These are phyloP conservation scores for Monodelphis domestica DNA, from an alignment of 2,797 vertebrate species.

Conservation along the genomic window DNA sequence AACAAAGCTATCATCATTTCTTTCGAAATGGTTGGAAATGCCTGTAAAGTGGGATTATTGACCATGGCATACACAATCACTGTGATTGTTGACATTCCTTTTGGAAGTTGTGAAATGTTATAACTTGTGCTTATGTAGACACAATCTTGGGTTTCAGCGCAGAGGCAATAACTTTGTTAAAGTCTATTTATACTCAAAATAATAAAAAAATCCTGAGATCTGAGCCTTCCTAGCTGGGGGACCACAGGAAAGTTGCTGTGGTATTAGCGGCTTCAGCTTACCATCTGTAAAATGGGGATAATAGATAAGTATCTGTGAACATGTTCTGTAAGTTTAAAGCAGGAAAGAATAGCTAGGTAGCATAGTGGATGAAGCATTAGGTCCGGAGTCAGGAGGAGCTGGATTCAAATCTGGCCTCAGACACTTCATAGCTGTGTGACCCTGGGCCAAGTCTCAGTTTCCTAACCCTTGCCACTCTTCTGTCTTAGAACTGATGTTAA, in stretches of 20 bases:
- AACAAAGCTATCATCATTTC: too few relatives aligned
- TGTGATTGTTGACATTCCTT: constrained; percentile 87
- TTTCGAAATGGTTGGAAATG: too few relatives aligned
- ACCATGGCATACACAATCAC: constrained; percentile 89
- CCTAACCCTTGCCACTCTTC: too few relatives aligned
- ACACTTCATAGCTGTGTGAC: too few relatives aligned
- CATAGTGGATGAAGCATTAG: too few relatives aligned
- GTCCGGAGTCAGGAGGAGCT: too few relatives aligned
- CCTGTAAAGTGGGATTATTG: constrained; percentile 86
- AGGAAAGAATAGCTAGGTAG: too few relatives aligned
- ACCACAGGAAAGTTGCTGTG: background rate
- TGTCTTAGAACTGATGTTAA: too few relatives aligned
- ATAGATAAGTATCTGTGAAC: background rate
- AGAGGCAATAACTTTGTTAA: constrained; percentile 88
- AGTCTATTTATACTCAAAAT: constrained; percentile 86
- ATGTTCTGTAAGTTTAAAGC: too few relatives aligned
- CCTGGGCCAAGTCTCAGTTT: too few relatives aligned
- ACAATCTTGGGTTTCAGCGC: constrained; percentile 89
- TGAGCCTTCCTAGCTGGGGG: background rate
- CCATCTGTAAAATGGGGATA: constrained; percentile 37
- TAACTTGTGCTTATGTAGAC: constrained; percentile 81
- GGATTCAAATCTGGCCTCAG: too few relatives aligned
- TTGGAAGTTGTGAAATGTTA: constrained; percentile 88
- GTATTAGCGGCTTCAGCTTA: background rate
- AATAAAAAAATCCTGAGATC: background rate